A percentile compares a stretch with the other conserved stretches of the same genome.
Evolutionary conservation across 2,888 invertebrate genomes (phyloP).

Genomic region (Dasysyrphus albostriatus): DNA sequence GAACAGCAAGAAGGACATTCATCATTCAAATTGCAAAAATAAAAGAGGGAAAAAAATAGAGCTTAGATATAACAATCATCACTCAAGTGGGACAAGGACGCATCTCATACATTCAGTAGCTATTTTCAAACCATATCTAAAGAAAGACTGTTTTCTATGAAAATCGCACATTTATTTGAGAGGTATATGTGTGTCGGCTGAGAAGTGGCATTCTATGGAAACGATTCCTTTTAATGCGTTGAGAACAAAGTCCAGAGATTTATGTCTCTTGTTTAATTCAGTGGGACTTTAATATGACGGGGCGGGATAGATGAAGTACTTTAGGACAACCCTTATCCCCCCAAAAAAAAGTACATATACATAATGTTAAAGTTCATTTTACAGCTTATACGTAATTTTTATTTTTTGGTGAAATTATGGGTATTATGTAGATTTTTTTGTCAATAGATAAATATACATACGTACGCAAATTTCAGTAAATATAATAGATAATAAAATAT

Average conservation of each 20-base stretch:
- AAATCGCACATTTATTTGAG: constrained; percentile 13
- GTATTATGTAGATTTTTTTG: too few species aligned
- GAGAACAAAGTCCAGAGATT: background rate
- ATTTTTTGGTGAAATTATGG: too few species aligned
- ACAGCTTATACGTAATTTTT: too few species aligned
- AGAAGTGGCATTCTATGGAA: constrained; percentile 32
- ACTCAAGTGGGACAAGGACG: constrained; percentile 69
- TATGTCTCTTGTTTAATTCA: background rate
- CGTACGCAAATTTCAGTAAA: too few species aligned
- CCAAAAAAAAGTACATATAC: too few species aligned
- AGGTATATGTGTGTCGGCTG: constrained; percentile 21
- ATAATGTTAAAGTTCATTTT: too few species aligned
- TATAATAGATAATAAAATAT: too few species aligned
- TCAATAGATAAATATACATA: too few species aligned
- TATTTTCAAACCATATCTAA: constrained; percentile 34
- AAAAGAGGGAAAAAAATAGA: constrained; percentile 31
- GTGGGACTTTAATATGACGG: background rate
- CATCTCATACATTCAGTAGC: constrained; percentile 42
- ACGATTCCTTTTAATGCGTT: background rate
- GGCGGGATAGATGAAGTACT: background rate
- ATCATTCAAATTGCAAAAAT: constrained; percentile 60
- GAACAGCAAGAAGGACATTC: constrained; percentile 56
- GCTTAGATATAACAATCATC: constrained; percentile 55
- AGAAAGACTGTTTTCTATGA: constrained; percentile 42
- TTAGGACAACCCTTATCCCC: background rate